Conservation (phyloP, 2,888 invertebrate genomes). For the Dioctria linearis region DNA sequence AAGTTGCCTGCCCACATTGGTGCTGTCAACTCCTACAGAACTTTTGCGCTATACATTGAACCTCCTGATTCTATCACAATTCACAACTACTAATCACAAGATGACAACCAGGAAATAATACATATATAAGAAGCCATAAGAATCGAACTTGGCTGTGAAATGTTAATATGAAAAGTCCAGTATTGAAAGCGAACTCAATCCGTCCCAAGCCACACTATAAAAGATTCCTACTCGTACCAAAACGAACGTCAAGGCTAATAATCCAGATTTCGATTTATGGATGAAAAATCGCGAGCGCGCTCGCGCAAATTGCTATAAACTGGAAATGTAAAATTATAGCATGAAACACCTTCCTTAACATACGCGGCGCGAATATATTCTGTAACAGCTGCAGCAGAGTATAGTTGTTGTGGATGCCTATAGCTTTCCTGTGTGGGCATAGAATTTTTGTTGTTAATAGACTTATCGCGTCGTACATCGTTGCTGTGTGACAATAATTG, state of each 20-base stretch:
- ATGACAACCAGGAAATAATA: constrained; percentile 41
- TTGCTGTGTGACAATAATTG: constrained; percentile 29
- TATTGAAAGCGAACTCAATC: constrained; percentile 17
- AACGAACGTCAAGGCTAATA: background rate
- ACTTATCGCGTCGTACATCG: constrained; percentile 37
- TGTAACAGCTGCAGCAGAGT: background rate
- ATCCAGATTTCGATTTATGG: constrained; percentile 9
- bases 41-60: constrained; percentile 14
- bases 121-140: background rate
- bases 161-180: background rate
- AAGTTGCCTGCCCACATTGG: background rate
- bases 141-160: background rate
- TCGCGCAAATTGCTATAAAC: background rate
- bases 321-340: constrained; percentile 13
- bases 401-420: background rate
- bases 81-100: constrained; percentile 33
- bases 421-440: constrained; percentile 11
- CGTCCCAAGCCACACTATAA: background rate
- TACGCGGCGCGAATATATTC: background rate
- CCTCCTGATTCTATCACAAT: constrained; percentile 18
- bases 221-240: background rate
- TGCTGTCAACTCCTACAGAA: constrained; percentile 28
- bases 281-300: background rate
- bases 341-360: background rate
- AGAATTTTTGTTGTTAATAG: constrained; percentile 39